A percentile compares a stretch with the other conserved stretches of the same genome.
phyloP scores from a whole-genome alignment of 2,113 vertebrate species.

The Bufo bufo region DNA sequence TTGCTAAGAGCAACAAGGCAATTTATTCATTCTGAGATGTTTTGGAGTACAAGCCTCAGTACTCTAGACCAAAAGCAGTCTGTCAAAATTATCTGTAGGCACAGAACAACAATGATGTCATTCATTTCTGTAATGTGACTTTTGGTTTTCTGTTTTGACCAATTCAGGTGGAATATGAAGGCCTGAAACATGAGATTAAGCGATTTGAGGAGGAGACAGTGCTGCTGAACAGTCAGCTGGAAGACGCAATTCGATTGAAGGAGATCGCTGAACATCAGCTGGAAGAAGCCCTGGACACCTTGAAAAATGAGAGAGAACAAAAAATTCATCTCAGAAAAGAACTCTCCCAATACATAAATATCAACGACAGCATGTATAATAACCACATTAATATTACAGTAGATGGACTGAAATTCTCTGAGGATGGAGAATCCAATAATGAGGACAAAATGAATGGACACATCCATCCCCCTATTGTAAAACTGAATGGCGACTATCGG shows the following conservation, averaged over 20 bases:
- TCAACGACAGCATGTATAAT: conserved; percentile 88
- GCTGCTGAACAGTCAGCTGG: conserved; percentile 94
- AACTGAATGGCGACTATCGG: conserved; percentile 84
- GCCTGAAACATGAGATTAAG: conserved; percentile 97
- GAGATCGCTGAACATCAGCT: conserved; percentile 93
- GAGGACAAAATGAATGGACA: conserved; percentile 88
- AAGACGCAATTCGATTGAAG: conserved; percentile 92
- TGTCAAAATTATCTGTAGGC: no score
- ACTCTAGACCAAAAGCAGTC: no score
- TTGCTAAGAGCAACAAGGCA: no score
- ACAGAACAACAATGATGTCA: no score
- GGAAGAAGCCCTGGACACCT: conserved; percentile 92
- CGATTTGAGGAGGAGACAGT: conserved; percentile 95
- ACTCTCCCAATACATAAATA: conserved; percentile 88
- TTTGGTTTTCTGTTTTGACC: conserved; percentile 56
- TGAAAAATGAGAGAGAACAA: conserved; percentile 94
- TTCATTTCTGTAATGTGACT: not conserved
- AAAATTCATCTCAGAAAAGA: conserved; percentile 96
- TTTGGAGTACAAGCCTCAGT: no score
- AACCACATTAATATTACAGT: conserved; percentile 90
- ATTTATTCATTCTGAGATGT: no score
- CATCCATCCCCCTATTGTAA: conserved; percentile 74
- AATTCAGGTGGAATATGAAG: conserved; percentile 95
- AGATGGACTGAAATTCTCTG: conserved; percentile 88
- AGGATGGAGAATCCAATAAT: conserved; percentile 81